phyloP scores from a whole-genome alignment of 2,113 vertebrate species.

The Ictalurus punctatus region DNA sequence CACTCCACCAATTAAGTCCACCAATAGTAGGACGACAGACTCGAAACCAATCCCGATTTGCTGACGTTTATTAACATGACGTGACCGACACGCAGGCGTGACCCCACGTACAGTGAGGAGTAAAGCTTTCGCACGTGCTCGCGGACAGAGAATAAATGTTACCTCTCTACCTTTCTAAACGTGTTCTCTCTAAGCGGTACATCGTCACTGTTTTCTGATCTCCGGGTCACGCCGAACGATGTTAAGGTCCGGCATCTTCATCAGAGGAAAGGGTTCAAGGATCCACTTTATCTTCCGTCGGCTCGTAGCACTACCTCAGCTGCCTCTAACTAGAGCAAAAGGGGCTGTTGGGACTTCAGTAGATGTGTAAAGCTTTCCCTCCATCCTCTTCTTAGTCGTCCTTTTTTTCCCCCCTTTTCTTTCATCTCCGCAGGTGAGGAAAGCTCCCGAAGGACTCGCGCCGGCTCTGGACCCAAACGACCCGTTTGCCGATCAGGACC shows the following conservation, averaged over 20 bases:
- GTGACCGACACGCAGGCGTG: no score
- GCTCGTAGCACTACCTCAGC: background rate
- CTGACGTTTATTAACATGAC: no score
- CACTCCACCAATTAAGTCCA: no score
- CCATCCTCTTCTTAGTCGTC: background rate
- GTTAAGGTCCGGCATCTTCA: no score
- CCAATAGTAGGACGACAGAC: no score
- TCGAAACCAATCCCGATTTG: no score
- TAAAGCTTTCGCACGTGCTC: no score
- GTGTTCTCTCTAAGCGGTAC: background rate
- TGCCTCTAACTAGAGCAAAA: background rate
- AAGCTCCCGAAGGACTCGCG: slow-evolving; percentile 64
- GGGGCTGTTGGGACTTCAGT: background rate
- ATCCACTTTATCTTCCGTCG: background rate
- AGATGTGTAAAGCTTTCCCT: background rate
- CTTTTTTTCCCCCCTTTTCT: background rate
- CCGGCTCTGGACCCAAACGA: slow-evolving; percentile 77
- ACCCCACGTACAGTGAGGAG: no score
- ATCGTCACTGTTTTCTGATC: background rate
- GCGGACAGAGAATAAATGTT: background rate
- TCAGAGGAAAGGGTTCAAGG: background rate
- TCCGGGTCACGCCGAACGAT: no score
- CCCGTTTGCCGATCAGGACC: slow-evolving; percentile 87
- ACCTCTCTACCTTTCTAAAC: background rate
- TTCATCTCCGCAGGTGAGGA: slow-evolving; percentile 57